Conservation (phyloP, 2,888 invertebrate genomes). For the Temnothorax rugatulus region DNA sequence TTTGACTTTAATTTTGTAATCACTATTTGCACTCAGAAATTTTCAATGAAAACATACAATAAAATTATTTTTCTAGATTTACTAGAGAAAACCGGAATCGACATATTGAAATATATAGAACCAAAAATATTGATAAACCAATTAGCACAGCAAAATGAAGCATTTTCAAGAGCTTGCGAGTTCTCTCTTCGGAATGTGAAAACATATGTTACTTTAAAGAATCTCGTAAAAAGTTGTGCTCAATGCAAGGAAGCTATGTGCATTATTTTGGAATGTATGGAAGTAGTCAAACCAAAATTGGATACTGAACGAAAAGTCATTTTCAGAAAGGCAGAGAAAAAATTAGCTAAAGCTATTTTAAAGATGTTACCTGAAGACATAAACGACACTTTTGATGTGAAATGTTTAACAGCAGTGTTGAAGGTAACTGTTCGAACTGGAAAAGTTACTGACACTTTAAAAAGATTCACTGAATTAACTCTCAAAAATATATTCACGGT, state of each 20-base stretch:
- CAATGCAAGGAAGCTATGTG: slow-evolving; percentile 49
- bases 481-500: slow-evolving; percentile 75
- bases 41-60: not conserved
- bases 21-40: not conserved
- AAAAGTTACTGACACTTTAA: slow-evolving; percentile 71
- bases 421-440: slow-evolving; percentile 69
- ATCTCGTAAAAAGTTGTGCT: slow-evolving; percentile 60
- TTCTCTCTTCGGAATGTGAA: slow-evolving; percentile 72
- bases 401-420: slow-evolving; percentile 75
- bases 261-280: slow-evolving; percentile 77
- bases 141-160: slow-evolving; percentile 64
- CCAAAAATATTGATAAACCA: slow-evolving; percentile 69
- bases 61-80: slow-evolving; percentile 71
- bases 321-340: slow-evolving; percentile 76
- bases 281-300: slow-evolving; percentile 75
- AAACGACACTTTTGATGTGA: slow-evolving; percentile 72
- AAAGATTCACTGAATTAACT: slow-evolving; percentile 65
- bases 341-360: slow-evolving; percentile 74
- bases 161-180: slow-evolving; percentile 73
- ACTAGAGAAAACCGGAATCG: slow-evolving; percentile 73
- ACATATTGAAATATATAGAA: slow-evolving; percentile 76
- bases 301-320: slow-evolving; percentile 69
- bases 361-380: slow-evolving; percentile 65
- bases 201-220: slow-evolving; percentile 69
- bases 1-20: not conserved